These are phyloP conservation scores for Arion vulgaris DNA, from an alignment of 1,140 invertebrate species.

Conservation along the genomic window DNA sequence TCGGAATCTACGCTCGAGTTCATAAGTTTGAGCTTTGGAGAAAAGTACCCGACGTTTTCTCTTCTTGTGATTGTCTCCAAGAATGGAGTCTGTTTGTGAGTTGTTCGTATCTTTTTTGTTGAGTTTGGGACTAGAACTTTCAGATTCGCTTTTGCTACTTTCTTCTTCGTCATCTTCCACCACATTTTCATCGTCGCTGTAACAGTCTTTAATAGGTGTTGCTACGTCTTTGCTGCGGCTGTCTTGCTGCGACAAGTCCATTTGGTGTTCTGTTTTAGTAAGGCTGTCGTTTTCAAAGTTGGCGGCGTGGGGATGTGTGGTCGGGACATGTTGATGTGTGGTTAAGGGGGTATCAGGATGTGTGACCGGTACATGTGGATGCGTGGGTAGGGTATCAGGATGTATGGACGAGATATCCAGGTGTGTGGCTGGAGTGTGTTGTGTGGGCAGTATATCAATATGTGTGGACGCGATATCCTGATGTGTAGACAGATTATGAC, in stretches of 20 bases:
- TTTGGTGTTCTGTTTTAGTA: conserved; percentile 12
- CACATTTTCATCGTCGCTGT: conserved; percentile 28
- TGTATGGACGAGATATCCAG: background rate
- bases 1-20: conserved; percentile 93
- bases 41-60: conserved; percentile 96
- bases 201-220: conserved; percentile 24
- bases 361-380: background rate
- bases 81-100: conserved; percentile 17
- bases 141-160: conserved; percentile 1
- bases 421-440: too few relatives aligned
- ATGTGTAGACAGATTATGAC: too few relatives aligned
- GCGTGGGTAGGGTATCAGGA: background rate
- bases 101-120: conserved; percentile 31
- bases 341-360: background rate
- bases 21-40: conserved; percentile 97
- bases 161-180: conserved; percentile 26
- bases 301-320: background rate
- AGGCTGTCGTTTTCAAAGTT: background rate
- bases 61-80: conserved; percentile 48
- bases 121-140: background rate
- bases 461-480: too few relatives aligned
- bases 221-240: conserved; percentile 33
- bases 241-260: conserved; percentile 30
- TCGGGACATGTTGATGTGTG: background rate
- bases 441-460: too few relatives aligned